A percentile compares a stretch with the other conserved stretches of the same genome.
phyloP scores from a whole-genome alignment of 2,888 invertebrate species.

The Arge pagana region DNA sequence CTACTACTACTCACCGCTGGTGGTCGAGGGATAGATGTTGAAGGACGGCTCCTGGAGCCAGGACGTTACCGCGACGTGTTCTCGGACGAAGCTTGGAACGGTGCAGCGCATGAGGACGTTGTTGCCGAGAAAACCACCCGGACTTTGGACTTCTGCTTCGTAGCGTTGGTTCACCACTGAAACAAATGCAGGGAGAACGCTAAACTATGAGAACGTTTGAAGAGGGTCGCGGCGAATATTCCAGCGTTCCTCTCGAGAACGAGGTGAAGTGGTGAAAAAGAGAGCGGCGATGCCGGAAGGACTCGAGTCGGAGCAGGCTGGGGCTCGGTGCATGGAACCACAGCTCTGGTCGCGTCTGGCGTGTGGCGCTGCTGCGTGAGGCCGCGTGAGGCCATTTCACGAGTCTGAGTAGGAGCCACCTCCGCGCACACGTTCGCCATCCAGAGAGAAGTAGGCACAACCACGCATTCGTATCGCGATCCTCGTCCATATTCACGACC shows the following conservation, averaged over 20 bases:
- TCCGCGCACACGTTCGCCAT: no score
- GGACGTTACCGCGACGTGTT: conserved; percentile 63
- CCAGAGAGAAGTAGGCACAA: no score
- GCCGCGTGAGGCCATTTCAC: no score
- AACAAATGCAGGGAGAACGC: conserved; percentile 34
- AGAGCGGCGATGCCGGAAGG: conserved; percentile 17
- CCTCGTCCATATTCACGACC: no score
- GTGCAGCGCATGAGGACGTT: conserved; percentile 64
- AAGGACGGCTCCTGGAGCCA: conserved; percentile 65
- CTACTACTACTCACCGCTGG: conserved; percentile 61
- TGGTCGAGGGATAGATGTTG: conserved; percentile 63
- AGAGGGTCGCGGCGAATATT: neutral
- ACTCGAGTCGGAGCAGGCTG: conserved; percentile 29
- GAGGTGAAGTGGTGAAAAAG: conserved; percentile 17
- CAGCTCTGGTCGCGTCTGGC: no score
- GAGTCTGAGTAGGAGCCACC: no score
- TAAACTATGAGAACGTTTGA: conserved; percentile 26
- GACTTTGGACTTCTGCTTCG: conserved; percentile 65
- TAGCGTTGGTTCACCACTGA: conserved; percentile 63
- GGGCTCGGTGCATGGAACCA: conserved; percentile 7
- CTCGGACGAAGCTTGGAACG: conserved; percentile 63
- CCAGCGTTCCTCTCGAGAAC: neutral
- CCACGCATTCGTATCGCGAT: no score
- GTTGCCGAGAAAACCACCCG: conserved; percentile 63
- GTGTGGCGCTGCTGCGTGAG: no score